These are phyloP conservation scores for Himalopsyche anomala DNA, from an alignment of 2,888 invertebrate genomes.

Conservation along the genomic window DNA sequence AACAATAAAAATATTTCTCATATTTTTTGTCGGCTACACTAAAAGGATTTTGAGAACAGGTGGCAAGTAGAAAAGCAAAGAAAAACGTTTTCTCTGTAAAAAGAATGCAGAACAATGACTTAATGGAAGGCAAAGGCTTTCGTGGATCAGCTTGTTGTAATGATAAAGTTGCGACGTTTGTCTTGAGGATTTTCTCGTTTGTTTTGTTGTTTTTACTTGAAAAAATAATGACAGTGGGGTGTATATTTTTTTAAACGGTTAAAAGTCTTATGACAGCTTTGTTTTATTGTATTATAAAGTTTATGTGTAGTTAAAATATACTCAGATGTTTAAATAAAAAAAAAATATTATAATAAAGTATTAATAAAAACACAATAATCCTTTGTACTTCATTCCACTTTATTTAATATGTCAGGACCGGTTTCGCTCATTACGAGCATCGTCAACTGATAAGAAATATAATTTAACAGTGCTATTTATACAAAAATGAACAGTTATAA, in stretches of 20 bases:
- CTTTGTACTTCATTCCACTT: too few species aligned
- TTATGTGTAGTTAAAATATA: neutral
- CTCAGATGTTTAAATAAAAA: too few species aligned
- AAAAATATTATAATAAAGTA: too few species aligned
- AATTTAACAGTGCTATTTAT: too few species aligned
- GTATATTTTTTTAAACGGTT: neutral
- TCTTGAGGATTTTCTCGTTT: conserved; percentile 50
- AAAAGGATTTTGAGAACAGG: conserved; percentile 43
- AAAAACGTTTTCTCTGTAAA: conserved; percentile 23
- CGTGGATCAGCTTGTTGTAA: conserved; percentile 40
- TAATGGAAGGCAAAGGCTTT: conserved; percentile 54
- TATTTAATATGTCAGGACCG: too few species aligned
- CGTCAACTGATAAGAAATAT: too few species aligned
- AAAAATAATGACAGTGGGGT: conserved; percentile 34
- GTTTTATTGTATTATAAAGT: conserved; percentile 39
- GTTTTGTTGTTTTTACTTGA: conserved; percentile 32
- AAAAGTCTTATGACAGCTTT: conserved; percentile 16
- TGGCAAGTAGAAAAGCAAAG: conserved; percentile 38
- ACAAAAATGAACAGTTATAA: too few species aligned
- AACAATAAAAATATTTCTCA: conserved; percentile 9
- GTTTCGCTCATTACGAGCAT: too few species aligned
- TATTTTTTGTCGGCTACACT: conserved; percentile 17
- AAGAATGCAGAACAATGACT: conserved; percentile 57
- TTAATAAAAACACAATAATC: too few species aligned
- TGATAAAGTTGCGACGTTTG: conserved; percentile 51